Conservation (phyloP, 2,113 vertebrate genomes). For the Nipponia nippon region DNA sequence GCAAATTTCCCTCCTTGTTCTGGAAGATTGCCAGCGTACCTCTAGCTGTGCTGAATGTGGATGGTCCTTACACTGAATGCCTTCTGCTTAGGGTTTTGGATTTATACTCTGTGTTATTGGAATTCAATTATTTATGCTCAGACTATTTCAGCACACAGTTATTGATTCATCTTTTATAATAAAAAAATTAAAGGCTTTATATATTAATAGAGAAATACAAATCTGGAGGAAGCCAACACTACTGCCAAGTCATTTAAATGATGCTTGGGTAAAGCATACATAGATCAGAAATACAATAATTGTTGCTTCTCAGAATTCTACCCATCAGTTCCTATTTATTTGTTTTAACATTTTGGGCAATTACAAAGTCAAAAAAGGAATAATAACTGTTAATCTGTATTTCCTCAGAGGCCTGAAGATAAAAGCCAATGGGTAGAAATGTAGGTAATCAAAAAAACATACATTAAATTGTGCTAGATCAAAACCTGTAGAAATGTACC, state of each 20-base stretch:
- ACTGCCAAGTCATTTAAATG: neutral
- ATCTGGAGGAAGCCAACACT: neutral
- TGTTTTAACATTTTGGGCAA: neutral
- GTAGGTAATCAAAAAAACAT: neutral
- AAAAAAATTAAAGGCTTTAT: neutral
- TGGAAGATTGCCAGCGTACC: accelerated
- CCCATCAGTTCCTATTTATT: neutral
- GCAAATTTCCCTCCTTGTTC: neutral
- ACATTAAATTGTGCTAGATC: neutral
- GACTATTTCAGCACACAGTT: neutral
- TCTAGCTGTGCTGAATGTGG: neutral
- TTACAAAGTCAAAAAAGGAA: neutral
- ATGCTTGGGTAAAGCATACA: neutral
- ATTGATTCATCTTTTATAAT: neutral
- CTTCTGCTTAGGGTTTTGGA: neutral
- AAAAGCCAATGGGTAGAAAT: neutral
- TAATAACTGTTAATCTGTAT: neutral
- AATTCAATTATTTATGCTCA: neutral
- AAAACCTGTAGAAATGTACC: neutral
- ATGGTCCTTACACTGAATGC: neutral
- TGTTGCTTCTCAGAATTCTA: neutral
- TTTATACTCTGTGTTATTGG: neutral
- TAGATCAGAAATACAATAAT: neutral
- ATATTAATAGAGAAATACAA: neutral
- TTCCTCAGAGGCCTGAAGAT: neutral